Base-by-base conservation (phyloP, 2,113 vertebrate genomes). In the Phalacrocorax brasilianus region DNA sequence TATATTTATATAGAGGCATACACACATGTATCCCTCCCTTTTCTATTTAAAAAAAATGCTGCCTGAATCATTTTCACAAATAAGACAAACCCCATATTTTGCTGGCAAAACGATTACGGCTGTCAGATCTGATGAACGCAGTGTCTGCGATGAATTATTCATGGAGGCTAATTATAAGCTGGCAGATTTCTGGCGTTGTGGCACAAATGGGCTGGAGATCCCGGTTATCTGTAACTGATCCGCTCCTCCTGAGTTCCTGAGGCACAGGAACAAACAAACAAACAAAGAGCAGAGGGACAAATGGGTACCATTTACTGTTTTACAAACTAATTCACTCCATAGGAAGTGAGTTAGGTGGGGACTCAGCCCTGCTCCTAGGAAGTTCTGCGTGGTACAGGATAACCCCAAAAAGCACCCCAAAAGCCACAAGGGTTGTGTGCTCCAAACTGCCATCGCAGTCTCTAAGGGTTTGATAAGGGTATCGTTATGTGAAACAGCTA, bases 151-250 rank as follows among this genome's bases (percentile, higher is more conserved):
- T 97, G 96, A 97, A 97, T 98, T 97, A 98, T 98, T 97, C 97
- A 98, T 93, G 17, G 2, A 5, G 68, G 90, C 94, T 98, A 98
- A 98, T 98, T 97, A 97, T 75, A 97, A 95, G 66, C 90, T 81
- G 95, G 96, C 94, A 95, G 97, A 75, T 95, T 95, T 59, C 84
- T 87, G 84, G 81, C 21, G 1, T 14, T 7, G 50, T 55, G 85
- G 94, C 91, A 95, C 45, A 14, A 89, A 61, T 2, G 42, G 63
- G 49, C 50, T 59, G 93, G 94, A 91, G 83, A 82, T 84, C 70
- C 80, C 49, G 6, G 89, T 73, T 85, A 42, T 90, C 81, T 53
- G 80, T 58, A 55, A 71, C 66, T 72, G 91, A 95, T 89, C 94
- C 55, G 71, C 87, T 88, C 70, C 86, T 93, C 84, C 88, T 7